phyloP scores from a whole-genome alignment of 2,113 vertebrate species.

The Xiphophorus couchianus region DNA sequence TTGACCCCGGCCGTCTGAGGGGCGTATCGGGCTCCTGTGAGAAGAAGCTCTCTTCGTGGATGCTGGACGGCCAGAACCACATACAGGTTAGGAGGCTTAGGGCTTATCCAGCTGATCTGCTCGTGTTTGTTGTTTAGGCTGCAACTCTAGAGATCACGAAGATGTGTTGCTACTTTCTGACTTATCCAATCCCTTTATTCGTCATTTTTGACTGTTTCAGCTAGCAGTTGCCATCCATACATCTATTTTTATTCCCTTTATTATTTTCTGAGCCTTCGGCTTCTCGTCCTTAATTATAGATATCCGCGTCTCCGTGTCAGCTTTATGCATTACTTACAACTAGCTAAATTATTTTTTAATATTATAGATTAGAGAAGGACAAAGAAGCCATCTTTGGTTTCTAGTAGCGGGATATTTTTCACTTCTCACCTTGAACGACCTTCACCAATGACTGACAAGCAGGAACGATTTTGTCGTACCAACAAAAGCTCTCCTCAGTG shows the following conservation, averaged over 20 bases:
- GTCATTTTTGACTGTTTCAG: background rate
- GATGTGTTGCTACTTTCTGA: background rate
- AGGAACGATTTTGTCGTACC: background rate
- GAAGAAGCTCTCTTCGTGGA: conserved; percentile 89
- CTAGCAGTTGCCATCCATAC: background rate
- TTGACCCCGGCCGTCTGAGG: conserved; percentile 83
- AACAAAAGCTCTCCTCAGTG: background rate
- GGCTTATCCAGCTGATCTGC: background rate
- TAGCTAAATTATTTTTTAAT: background rate
- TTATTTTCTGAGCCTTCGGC: background rate
- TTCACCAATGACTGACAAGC: too few relatives aligned
- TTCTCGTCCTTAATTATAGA: background rate
- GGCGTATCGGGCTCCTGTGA: conserved; percentile 92
- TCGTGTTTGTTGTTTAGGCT: background rate
- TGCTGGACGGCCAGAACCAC: conserved; percentile 85
- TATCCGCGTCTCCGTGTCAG: background rate
- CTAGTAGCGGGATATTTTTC: too few relatives aligned
- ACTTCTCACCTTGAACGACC: too few relatives aligned
- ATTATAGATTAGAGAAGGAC: background rate
- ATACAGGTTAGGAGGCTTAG: conserved; percentile 87
- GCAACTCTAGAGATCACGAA: background rate
- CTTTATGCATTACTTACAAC: background rate
- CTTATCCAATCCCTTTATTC: background rate
- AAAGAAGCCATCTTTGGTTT: too few relatives aligned
- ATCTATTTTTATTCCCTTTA: background rate